A percentile compares a stretch with the other conserved stretches of the same genome.
Conservation (phyloP, 2,888 invertebrate species). For the Schizaphis graminum region DNA sequence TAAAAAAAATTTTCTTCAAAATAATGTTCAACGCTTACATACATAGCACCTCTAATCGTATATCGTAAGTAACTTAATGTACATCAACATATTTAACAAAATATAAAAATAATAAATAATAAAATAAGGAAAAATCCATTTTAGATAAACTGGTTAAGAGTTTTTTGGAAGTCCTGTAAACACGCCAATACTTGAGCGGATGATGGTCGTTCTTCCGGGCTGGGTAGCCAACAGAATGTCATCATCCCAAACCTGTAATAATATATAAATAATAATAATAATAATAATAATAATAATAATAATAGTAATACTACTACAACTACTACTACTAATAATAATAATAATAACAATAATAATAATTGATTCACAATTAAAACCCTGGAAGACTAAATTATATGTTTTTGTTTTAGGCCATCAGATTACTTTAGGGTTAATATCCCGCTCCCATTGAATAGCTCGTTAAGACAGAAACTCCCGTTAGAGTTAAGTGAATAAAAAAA, state of each 20-base stretch:
- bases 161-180: constrained; percentile 81
- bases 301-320: background rate
- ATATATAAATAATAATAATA: constrained; percentile 64
- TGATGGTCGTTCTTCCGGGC: constrained; percentile 78
- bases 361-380: background rate
- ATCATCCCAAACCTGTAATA: constrained; percentile 78
- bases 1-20: constrained; percentile 6
- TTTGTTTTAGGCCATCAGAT: background rate
- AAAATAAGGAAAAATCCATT: background rate
- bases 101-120: constrained; percentile 21
- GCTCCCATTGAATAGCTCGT: constrained; percentile 21
- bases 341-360: background rate
- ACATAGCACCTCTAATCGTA: constrained; percentile 57
- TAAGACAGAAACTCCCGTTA: constrained; percentile 16
- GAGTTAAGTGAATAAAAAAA: constrained; percentile 34
- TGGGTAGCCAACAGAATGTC: constrained; percentile 82
- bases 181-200: constrained; percentile 80
- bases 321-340: no score
- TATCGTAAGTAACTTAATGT: constrained; percentile 25
- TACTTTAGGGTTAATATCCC: background rate
- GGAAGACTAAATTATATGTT: background rate
- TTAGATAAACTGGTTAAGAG: constrained; percentile 79
- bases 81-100: constrained; percentile 40
- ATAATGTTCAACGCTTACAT: constrained; percentile 32
- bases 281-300: background rate